phyloP scores from a whole-genome alignment of 1,140 invertebrate species.

The Calycopis cecrops region DNA sequence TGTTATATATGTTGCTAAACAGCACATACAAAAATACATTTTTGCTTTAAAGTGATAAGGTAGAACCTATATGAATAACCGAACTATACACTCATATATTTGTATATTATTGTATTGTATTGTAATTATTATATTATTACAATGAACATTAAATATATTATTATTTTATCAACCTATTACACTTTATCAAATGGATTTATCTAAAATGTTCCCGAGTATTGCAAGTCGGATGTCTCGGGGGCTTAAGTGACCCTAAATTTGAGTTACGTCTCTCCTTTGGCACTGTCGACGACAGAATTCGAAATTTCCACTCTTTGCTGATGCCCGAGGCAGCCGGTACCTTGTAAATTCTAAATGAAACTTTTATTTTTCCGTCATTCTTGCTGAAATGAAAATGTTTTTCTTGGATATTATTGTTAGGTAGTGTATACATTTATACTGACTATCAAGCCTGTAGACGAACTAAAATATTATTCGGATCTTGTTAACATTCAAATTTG shows the following conservation, averaged over 20 bases:
- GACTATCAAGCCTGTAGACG: not conserved
- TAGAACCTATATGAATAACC: too few relatives aligned
- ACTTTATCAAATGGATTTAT: constrained; percentile 6
- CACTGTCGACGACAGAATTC: constrained; percentile 27
- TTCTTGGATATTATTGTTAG: constrained; percentile 15
- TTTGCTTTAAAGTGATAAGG: too few relatives aligned
- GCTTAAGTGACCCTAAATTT: constrained; percentile 22
- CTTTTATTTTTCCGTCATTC: constrained; percentile 26
- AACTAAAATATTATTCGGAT: too few relatives aligned
- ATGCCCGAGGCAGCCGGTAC: constrained; percentile 17
- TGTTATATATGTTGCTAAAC: too few relatives aligned
- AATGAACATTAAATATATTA: too few relatives aligned
- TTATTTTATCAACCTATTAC: too few relatives aligned
- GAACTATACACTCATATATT: too few relatives aligned
- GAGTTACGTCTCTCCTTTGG: constrained; percentile 26
- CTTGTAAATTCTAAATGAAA: constrained; percentile 34
- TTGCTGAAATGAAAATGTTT: constrained; percentile 16
- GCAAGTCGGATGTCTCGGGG: constrained; percentile 2
- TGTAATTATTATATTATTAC: too few relatives aligned
- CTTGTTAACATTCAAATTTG: too few relatives aligned
- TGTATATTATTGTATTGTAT: too few relatives aligned
- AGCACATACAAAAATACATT: too few relatives aligned
- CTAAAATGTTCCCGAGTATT: constrained; percentile 15
- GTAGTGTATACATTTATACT: not conserved
- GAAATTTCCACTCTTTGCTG: constrained; percentile 21